Evolutionary conservation across 2,797 vertebrate species (phyloP).

Genomic region (Myripristis murdjan): DNA sequence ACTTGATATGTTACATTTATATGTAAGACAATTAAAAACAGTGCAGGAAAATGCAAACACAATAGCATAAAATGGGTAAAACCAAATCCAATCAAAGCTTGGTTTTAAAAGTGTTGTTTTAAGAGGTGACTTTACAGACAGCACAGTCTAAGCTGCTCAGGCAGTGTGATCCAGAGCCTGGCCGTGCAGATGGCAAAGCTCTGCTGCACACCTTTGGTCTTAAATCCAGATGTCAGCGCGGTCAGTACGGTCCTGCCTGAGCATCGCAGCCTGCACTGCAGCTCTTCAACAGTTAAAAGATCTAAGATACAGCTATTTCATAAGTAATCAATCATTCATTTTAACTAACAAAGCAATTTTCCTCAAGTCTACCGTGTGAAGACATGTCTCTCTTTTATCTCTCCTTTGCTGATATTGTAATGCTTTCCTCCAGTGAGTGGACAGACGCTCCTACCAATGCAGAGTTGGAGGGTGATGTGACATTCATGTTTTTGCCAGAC

Average conservation of each 20-base stretch:
- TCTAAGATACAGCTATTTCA: neutral
- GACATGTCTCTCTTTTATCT: slow-evolving; percentile 5
- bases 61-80: neutral
- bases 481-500: slow-evolving; percentile 44
- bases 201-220: no score
- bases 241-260: neutral
- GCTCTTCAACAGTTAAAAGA: no score
- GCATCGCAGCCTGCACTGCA: neutral
- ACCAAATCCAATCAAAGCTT: neutral
- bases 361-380: slow-evolving; percentile 6
- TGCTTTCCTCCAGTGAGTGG: neutral
- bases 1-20: no score
- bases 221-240: no score
- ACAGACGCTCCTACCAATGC: neutral
- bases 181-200: no score
- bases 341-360: neutral
- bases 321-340: neutral
- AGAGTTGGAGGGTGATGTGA: slow-evolving; percentile 36
- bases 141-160: no score
- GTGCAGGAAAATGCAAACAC: no score
- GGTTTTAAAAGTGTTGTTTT: neutral
- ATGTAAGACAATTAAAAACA: no score
- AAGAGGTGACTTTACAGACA: neutral
- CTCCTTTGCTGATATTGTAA: slow-evolving; percentile 25
- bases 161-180: no score